These are phyloP conservation scores for Dipodomys spectabilis DNA, from an alignment of 2,113 vertebrate genomes.

Conservation along the genomic window DNA sequence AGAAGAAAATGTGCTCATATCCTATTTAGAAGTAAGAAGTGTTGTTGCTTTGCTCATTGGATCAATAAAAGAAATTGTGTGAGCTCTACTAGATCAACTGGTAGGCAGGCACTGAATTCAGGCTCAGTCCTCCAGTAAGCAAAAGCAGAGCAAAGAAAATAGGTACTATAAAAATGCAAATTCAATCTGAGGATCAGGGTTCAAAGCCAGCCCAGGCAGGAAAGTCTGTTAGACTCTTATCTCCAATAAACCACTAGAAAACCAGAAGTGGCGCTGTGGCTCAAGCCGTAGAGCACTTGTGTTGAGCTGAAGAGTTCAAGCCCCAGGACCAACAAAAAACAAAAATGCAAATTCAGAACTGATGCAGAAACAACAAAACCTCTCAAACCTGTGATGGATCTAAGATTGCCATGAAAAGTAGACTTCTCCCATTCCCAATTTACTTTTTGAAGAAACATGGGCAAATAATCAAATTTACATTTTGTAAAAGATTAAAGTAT, in stretches of 20 bases:
- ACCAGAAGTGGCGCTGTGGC: no score
- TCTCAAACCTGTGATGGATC: neutral
- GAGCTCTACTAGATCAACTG: no score
- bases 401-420: constrained; percentile 21
- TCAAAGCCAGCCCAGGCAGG: no score
- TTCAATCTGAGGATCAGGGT: neutral
- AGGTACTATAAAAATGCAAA: constrained; percentile 36
- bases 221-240: no score
- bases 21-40: neutral
- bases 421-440: neutral
- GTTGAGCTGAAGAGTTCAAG: no score
- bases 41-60: neutral
- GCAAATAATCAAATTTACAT: neutral
- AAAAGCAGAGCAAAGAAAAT: neutral
- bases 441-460: neutral
- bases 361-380: neutral
- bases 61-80: neutral
- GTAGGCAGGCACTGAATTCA: no score
- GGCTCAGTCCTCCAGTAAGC: neutral
- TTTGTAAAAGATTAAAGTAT: constrained; percentile 27
- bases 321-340: no score
- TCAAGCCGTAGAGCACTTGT: no score
- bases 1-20: neutral
- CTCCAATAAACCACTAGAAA: no score
- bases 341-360: constrained; percentile 54